Conservation (phyloP, 2,797 vertebrate genomes). For the Notoglanidium macrostoma region DNA sequence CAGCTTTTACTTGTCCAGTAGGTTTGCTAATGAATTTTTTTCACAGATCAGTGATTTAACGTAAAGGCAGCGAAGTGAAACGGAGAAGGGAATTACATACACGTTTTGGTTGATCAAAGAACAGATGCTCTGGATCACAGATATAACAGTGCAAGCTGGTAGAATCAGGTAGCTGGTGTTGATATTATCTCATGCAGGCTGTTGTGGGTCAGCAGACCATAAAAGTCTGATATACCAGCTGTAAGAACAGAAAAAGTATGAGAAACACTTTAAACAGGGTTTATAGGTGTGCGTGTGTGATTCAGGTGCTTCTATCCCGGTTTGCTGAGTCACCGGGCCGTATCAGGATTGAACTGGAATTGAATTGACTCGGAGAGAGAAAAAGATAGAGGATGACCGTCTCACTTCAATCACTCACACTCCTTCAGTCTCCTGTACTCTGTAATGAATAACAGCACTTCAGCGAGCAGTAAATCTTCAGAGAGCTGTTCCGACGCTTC, state of each 20-base stretch:
- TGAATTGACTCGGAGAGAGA: constrained; percentile 63
- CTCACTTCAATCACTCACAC: neutral
- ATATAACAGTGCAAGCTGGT: neutral
- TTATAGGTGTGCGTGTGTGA: no score
- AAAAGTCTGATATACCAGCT: neutral
- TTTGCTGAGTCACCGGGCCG: constrained; percentile 44
- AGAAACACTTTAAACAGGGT: no score
- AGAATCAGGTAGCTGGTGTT: neutral
- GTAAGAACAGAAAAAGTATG: neutral
- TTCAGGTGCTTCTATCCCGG: no score
- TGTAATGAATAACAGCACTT: constrained; percentile 64
- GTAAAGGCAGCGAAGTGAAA: neutral
- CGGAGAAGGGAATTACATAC: neutral
- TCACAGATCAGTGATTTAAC: neutral
- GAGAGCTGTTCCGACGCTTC: constrained; percentile 58
- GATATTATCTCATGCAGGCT: neutral
- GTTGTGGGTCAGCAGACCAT: neutral
- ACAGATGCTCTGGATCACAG: neutral
- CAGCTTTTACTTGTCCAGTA: no score
- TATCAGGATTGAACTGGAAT: constrained; percentile 70
- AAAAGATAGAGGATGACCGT: neutral
- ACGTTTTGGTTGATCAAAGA: neutral
- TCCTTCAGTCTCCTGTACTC: constrained; percentile 33
- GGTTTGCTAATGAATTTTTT: no score
- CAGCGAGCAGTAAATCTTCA: constrained; percentile 57